phyloP scores from a whole-genome alignment of 1,140 invertebrate genomes.

The Pachyrhynchus sulphureomaculatus region DNA sequence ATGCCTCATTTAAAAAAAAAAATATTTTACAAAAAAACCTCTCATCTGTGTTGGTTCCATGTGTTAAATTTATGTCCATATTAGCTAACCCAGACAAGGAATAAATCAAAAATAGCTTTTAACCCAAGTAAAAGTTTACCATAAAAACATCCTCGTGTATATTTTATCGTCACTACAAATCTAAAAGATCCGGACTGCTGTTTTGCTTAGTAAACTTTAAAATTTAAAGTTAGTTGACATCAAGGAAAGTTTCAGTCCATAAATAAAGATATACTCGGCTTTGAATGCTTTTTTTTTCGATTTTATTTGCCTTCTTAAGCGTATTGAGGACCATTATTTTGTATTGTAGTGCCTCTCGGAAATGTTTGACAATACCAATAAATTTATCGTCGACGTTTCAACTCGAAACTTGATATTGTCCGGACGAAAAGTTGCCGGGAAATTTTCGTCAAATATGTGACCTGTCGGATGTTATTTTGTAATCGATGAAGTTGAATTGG shows the following conservation, averaged over 20 bases:
- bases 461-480: too few species aligned
- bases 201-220: conserved; percentile 26
- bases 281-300: conserved; percentile 25
- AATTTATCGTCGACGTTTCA: conserved; percentile 22
- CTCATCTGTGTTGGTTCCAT: too few species aligned
- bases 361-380: conserved; percentile 17
- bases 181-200: conserved; percentile 8
- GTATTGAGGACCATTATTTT: conserved; percentile 28
- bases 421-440: too few species aligned
- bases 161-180: not conserved
- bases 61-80: too few species aligned
- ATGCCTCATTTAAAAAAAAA: too few species aligned
- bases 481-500: too few species aligned
- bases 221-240: conserved; percentile 17
- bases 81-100: too few species aligned
- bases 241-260: conserved; percentile 2
- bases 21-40: too few species aligned
- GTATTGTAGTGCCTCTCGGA: conserved; percentile 26
- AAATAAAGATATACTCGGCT: conserved; percentile 20
- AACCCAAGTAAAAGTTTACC: not conserved
- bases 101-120: too few species aligned
- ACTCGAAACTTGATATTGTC: conserved; percentile 2
- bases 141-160: not conserved
- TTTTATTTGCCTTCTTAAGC: conserved; percentile 29
- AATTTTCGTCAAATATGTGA: too few species aligned